Evolutionary conservation across 2,797 vertebrate genomes (phyloP).

Genomic region (Carapus acus): DNA sequence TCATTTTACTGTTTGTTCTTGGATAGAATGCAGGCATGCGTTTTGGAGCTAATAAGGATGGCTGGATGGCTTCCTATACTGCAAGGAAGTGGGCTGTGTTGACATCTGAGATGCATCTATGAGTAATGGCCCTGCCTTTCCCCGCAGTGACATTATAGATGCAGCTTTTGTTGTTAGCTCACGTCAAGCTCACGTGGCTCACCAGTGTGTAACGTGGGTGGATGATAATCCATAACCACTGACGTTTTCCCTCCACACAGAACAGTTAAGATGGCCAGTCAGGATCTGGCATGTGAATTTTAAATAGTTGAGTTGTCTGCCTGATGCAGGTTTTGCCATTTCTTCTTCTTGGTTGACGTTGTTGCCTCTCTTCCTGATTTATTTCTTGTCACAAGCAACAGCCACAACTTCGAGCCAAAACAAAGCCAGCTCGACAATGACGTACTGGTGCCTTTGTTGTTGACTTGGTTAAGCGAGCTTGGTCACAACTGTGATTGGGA

Average conservation of each 20-base stretch:
- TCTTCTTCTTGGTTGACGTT: too few relatives aligned
- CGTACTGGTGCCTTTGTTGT: too few relatives aligned
- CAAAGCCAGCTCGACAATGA: too few relatives aligned
- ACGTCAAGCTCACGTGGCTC: constrained; percentile 18
- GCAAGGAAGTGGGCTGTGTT: constrained; percentile 28
- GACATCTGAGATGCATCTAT: constrained; percentile 26
- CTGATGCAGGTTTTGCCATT: too few relatives aligned
- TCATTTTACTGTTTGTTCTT: constrained; percentile 23
- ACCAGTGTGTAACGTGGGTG: background rate
- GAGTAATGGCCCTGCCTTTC: constrained; percentile 17
- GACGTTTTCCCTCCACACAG: constrained; percentile 2
- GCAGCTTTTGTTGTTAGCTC: constrained; percentile 12
- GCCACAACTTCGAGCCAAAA: too few relatives aligned
- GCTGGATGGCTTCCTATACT: constrained; percentile 39
- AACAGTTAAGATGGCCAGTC: background rate
- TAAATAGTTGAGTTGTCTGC: background rate
- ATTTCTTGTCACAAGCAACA: too few relatives aligned
- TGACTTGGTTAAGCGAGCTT: too few relatives aligned
- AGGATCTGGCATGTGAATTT: background rate
- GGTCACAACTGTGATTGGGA: too few relatives aligned
- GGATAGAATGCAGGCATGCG: constrained; percentile 23
- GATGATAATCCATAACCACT: background rate
- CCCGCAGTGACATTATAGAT: constrained; percentile 2
- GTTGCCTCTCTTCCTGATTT: too few relatives aligned
- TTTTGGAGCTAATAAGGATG: constrained; percentile 40